Base-by-base conservation (phyloP, 2,113 vertebrate genomes). In the Carassius gibelio region DNA sequence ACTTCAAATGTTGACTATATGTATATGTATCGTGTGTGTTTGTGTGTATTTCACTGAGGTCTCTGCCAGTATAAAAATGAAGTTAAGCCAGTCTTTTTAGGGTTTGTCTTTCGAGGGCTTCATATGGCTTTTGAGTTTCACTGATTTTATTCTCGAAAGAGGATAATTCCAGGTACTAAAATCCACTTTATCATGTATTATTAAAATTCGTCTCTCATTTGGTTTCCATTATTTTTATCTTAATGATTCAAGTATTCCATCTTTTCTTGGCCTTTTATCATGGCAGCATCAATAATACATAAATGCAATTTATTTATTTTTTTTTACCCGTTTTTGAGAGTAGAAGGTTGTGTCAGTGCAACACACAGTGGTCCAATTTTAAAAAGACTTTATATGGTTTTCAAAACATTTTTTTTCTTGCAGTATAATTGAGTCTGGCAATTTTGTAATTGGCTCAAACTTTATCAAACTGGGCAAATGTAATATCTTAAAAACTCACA, bases 111-210 rank as follows among this genome's bases (percentile, higher is more conserved):
- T 77, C 1, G 34, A 38, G 2, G 52, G 4, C 19, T 50, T 48
- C 81, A 82, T n/a, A 75, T 62, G 38, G 30, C 38, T 55, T 55
- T 55, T 17, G 52, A 55, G 14, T 55, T 55, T 55, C 52, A 55
- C 15, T 17, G 52, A 75, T 71, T 36, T 52, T 50, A 38, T 34
- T 55, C 34, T 79, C 76, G 72, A 77, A 68, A n/a, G 55, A 79
- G 7, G 21, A n/a, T 34, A 48, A 62, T 42, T 69, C 10, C 34
- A 69, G 71, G 19, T n/a, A 50, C 8, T 68, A 5, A 77, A 61
- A 64, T 72, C 21, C 69, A 76, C 81, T 83, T 79, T 2, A 57
- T 34, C 45, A 75, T 87, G 61, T 14, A 68, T 87, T 66, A 87
- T 87, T 87, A 74, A 84, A 80, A 42, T 6, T 11, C 8, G 5